A percentile compares a stretch with the other conserved stretches of the same genome.
Conservation (phyloP, 1,140 invertebrate species). For the Lepidurus apus region DNA sequence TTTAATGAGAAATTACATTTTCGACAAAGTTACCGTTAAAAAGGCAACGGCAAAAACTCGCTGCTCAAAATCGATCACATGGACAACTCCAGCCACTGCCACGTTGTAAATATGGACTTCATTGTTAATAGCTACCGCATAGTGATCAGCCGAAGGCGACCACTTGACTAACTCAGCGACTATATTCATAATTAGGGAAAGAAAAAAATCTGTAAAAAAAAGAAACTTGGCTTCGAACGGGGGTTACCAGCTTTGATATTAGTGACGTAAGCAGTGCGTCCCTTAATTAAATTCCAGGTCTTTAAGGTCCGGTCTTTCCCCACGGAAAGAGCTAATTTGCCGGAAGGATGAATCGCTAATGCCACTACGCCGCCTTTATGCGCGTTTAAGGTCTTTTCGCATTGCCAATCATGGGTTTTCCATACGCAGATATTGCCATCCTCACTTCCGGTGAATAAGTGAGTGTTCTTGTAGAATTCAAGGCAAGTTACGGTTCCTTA, state of each 20-base stretch:
- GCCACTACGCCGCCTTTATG: constrained; percentile 54
- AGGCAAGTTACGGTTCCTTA: constrained; percentile 66
- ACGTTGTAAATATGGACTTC: constrained; percentile 70
- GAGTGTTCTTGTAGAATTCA: constrained; percentile 66
- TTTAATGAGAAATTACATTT: not conserved
- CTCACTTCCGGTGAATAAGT: constrained; percentile 73
- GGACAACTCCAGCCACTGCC: constrained; percentile 51
- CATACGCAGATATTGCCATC: constrained; percentile 78
- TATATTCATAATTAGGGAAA: constrained; percentile 48
- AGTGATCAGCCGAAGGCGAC: constrained; percentile 61
- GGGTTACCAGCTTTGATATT: constrained; percentile 58
- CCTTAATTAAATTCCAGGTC: constrained; percentile 93
- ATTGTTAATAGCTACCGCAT: constrained; percentile 63
- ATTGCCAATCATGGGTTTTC: constrained; percentile 74
- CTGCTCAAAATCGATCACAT: constrained; percentile 41
- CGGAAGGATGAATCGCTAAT: constrained; percentile 76
- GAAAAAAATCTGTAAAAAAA: constrained; percentile 39
- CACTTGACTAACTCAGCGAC: constrained; percentile 47
- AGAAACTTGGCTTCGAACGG: constrained; percentile 30
- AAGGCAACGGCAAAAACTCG: constrained; percentile 42
- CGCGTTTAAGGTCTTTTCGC: constrained; percentile 60
- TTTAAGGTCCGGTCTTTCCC: constrained; percentile 74
- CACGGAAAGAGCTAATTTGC: constrained; percentile 79
- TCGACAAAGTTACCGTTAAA: constrained; percentile 40
- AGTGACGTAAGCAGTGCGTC: constrained; percentile 76